A percentile compares a stretch with the other conserved stretches of the same genome.
Evolutionary conservation across 1,140 invertebrate species (phyloP).

Genomic region (Leptinotarsa texana): DNA sequence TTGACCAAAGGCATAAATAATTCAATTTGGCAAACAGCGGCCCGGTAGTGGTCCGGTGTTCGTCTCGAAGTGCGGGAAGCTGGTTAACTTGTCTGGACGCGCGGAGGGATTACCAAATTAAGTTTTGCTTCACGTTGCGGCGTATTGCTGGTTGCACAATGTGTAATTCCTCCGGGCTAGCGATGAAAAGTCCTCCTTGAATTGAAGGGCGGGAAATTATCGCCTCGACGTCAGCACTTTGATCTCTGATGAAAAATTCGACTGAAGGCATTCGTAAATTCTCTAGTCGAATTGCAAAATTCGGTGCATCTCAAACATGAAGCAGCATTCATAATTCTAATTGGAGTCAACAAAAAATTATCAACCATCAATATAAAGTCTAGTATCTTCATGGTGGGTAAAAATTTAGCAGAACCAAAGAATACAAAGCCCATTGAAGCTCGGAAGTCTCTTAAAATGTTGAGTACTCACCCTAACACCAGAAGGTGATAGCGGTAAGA

Average conservation of each 20-base stretch:
- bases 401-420: no score
- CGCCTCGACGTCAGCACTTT: not conserved
- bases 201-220: not conserved
- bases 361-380: no score
- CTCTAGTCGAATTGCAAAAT: no score
- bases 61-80: constrained; percentile 2
- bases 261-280: no score
- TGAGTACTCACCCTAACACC: no score
- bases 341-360: no score
- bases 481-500: no score
- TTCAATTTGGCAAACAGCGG: constrained; percentile 27
- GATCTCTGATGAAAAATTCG: not conserved
- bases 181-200: not conserved
- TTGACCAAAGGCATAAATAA: constrained; percentile 35
- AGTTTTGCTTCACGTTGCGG: constrained; percentile 1
- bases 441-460: no score
- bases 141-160: not conserved
- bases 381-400: no score
- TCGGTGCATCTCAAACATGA: no score
- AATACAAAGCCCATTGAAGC: no score
- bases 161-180: constrained; percentile 5
- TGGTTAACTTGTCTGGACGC: constrained; percentile 7
- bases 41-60: not conserved
- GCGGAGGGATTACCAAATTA: constrained; percentile 12
- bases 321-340: no score